phyloP scores from a whole-genome alignment of 1,140 invertebrate species.

The Drosophila kohkoa region DNA sequence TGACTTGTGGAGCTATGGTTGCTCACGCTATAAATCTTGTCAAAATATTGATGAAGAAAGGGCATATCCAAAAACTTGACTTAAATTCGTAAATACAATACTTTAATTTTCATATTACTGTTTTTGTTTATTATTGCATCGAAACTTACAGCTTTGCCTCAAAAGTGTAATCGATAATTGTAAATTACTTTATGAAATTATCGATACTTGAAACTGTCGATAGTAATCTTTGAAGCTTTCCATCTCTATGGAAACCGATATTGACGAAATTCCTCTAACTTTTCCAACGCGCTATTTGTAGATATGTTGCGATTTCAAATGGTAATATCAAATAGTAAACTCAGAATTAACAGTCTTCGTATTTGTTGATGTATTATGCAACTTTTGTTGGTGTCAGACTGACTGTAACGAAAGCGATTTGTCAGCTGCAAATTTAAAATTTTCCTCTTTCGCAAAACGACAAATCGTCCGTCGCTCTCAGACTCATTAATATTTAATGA shows the following conservation, averaged over 20 bases:
- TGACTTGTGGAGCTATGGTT: too few species aligned
- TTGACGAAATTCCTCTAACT: not conserved
- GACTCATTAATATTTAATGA: conserved; percentile 78
- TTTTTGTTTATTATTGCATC: too few species aligned
- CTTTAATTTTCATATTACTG: too few species aligned
- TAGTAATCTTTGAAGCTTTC: not conserved
- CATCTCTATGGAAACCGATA: not conserved
- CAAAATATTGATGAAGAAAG: too few species aligned
- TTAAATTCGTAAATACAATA: too few species aligned
- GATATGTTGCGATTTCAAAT: not conserved
- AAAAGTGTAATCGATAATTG: too few species aligned
- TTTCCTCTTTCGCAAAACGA: conserved; percentile 40
- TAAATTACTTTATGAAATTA: too few species aligned
- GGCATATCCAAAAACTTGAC: too few species aligned
- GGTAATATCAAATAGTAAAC: not conserved
- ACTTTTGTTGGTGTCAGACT: conserved; percentile 9
- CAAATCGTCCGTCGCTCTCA: conserved; percentile 66
- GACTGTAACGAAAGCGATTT: conserved; percentile 58
- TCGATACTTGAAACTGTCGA: too few species aligned
- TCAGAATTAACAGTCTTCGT: too few species aligned
- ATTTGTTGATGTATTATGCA: not conserved
- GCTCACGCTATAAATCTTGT: too few species aligned
- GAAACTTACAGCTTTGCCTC: too few species aligned
- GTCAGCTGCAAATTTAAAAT: conserved; percentile 40
- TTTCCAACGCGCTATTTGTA: not conserved